These are phyloP conservation scores for Antennarius striatus DNA, from an alignment of 2,113 vertebrate species.

Conservation along the genomic window DNA sequence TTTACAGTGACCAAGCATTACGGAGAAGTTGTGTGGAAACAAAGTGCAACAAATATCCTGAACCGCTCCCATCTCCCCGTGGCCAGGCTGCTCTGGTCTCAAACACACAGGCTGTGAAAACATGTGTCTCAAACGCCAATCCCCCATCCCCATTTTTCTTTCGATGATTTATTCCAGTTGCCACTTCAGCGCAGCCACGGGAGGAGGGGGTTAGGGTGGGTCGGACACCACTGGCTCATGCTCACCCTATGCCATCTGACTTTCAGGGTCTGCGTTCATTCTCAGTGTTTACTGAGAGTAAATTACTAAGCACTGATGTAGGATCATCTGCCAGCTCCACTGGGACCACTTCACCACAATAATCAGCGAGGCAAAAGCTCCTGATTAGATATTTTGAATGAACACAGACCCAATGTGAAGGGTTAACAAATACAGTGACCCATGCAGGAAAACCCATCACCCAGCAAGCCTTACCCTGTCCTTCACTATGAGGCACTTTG, in stretches of 20 bases:
- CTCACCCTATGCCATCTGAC: constrained; percentile 31
- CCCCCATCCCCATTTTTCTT: constrained; percentile 3
- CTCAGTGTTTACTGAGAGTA: constrained; percentile 43
- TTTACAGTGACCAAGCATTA: constrained; percentile 50
- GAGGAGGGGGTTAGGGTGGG: constrained; percentile 64
- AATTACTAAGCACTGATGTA: constrained; percentile 21
- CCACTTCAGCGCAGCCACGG: constrained; percentile 53
- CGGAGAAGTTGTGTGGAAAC: constrained; percentile 26
- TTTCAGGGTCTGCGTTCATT: constrained; percentile 70
- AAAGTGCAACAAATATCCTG: constrained; percentile 42
- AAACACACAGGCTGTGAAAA: constrained; percentile 70
- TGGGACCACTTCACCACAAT: constrained; percentile 13
- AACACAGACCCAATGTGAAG: constrained; percentile 62
- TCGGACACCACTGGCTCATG: constrained; percentile 61
- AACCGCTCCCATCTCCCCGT: constrained; percentile 58
- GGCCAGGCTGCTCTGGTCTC: constrained; percentile 69
- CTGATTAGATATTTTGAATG: constrained; percentile 63
- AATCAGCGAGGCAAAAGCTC: constrained; percentile 14
- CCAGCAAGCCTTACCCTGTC: constrained; percentile 81
- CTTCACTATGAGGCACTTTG: constrained; percentile 84
- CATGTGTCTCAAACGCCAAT: constrained; percentile 59
- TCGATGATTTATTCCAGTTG: constrained; percentile 6
- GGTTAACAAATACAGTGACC: constrained; percentile 56
- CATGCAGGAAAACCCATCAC: constrained; percentile 78
- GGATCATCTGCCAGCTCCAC: constrained; percentile 18